A percentile compares a stretch with the other conserved stretches of the same genome.
Evolutionary conservation across 2,888 invertebrate genomes (phyloP).

Genomic region (Capitulum mitella): DNA sequence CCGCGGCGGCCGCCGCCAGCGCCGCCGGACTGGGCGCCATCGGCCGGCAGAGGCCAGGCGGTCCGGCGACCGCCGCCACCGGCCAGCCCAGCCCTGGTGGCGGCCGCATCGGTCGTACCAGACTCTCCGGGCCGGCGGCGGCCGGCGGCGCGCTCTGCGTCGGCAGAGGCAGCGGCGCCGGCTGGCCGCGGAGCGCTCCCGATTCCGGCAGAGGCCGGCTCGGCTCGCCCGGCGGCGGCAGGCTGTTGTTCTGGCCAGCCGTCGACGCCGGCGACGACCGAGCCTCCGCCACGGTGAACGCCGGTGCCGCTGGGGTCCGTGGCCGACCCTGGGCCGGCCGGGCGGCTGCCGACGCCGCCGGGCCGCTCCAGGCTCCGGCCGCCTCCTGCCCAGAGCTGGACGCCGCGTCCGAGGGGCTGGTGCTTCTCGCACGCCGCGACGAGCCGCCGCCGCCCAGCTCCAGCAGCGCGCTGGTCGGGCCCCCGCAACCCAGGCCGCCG

Average conservation of each 20-base stretch:
- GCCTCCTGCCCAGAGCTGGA: not conserved
- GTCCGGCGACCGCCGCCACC: not conserved
- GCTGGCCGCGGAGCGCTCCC: too few species aligned
- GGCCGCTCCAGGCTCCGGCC: not conserved
- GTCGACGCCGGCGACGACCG: too few species aligned
- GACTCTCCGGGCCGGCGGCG: not conserved
- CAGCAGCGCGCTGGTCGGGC: not conserved
- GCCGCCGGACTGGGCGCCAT: not conserved
- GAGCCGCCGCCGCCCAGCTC: too few species aligned
- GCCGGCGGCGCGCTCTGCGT: not conserved
- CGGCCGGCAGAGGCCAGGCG: not conserved
- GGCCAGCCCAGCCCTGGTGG: not conserved
- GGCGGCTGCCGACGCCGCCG: not conserved
- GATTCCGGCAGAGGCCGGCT: too few species aligned
- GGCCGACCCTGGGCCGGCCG: not conserved
- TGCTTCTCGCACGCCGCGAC: too few species aligned
- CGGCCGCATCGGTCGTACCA: not conserved
- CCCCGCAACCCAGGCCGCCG: not conserved
- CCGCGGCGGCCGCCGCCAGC: constrained; percentile 9
- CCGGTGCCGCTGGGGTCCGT: too few species aligned
- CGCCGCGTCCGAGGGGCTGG: not conserved
- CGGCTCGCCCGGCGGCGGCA: too few species aligned
- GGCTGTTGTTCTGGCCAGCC: too few species aligned
- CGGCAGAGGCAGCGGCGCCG: not conserved
- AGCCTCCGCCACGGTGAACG: too few species aligned